Evolutionary conservation across 2,113 vertebrate species (phyloP), one percentile per base, ranked within the genome.

Genomic region (Elaphurus davidianus): DNA sequence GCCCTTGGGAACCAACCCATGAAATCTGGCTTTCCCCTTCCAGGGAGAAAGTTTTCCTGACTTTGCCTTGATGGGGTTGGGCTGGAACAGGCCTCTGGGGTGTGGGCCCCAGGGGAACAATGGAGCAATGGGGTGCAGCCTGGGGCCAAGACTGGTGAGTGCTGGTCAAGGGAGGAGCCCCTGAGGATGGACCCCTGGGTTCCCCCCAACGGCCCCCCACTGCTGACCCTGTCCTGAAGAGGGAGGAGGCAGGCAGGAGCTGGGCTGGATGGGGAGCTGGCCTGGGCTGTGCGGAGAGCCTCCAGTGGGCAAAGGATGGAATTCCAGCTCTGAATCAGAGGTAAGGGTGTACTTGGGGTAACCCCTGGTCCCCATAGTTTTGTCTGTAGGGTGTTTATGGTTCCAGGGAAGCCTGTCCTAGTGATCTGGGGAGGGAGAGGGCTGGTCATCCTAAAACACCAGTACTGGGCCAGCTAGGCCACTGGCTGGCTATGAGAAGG

Each of bases 131-230:
- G 30, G 10, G 5, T 62, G 11, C 30, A 55, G 30, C 17, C 19
- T 15, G 25, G 71, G 57, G 21, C 50, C 0, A 7, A 10, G 60
- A 10, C 25, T 11, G 17, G 79, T 1, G 2, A 2, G 57, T n/a
- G 8, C 16, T 17, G 59, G 59, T 28, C 33, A 11, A 27, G 87
- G 40, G 13, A 11, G 27, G 30, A 57, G n/a, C 14, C 82, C 36
- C 62, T 79, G 83, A 40, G 57, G 40, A 47, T 7, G 15, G 25
- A 30, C 7, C 36, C 76, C 45, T 9, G 67, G 40, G 45, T 8
- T 82, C 43, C 21, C n/a, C 28, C n/a, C 62, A 45, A n/a, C 0
- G 4, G 12, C 45, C 60, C 19, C 43, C 36, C 28, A 19, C 43
- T 45, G 33, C 45, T 45, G 33, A 30, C 15, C 52, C 33, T 13